Evolutionary conservation across 1,140 invertebrate genomes (phyloP).

Genomic region (Aradophagus sp.): DNA sequence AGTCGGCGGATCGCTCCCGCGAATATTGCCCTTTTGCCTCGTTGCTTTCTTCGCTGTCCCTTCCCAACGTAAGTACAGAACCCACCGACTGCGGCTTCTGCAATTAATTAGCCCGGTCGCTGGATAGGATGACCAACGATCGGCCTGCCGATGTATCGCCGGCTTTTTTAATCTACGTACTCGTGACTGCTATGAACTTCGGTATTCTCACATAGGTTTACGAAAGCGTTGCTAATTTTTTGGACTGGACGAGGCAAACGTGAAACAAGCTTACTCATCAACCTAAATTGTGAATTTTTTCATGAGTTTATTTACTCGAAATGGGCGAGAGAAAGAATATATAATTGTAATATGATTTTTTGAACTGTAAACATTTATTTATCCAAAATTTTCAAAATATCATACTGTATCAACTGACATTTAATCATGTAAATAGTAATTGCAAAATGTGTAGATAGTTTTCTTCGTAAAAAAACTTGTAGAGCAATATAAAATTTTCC

Average conservation of each 20-base stretch:
- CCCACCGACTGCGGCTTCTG: slow-evolving; percentile 57
- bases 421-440: too few relatives aligned
- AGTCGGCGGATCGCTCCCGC: slow-evolving; percentile 60
- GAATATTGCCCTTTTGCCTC: slow-evolving; percentile 39
- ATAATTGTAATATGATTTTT: too few relatives aligned
- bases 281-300: too few relatives aligned
- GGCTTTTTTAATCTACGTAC: slow-evolving; percentile 66
- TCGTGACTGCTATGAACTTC: slow-evolving; percentile 60
- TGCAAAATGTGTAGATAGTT: too few relatives aligned
- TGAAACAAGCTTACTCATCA: slow-evolving; percentile 8
- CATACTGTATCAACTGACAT: too few relatives aligned
- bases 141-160: slow-evolving; percentile 64
- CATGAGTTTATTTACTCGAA: too few relatives aligned
- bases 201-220: not conserved
- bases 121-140: slow-evolving; percentile 60
- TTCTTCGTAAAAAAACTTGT: too few relatives aligned
- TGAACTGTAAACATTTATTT: too few relatives aligned
- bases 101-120: slow-evolving; percentile 68
- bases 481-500: too few relatives aligned
- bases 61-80: slow-evolving; percentile 11
- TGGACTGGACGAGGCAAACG: not conserved
- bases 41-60: slow-evolving; percentile 29
- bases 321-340: too few relatives aligned
- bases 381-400: too few relatives aligned
- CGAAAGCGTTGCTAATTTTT: slow-evolving; percentile 10